Evolutionary conservation across 2,113 vertebrate genomes (phyloP).

Genomic region (Peromyscus leucopus): DNA sequence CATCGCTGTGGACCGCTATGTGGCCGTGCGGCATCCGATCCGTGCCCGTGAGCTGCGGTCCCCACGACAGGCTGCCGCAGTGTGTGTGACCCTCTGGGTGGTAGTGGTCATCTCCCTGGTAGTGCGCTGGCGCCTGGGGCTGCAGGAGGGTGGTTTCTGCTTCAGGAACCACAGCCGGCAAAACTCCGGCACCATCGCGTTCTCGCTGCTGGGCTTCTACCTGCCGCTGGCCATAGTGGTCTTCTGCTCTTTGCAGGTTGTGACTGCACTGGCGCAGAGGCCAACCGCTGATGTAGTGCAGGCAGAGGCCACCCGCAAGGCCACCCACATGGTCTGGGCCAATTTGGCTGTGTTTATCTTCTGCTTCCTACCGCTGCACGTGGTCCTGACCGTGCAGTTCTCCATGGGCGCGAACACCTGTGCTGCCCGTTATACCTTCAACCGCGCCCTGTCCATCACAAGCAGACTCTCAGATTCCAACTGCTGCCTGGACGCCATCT

Average conservation of each 20-base stretch:
- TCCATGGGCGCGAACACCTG: background rate
- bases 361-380: constrained; percentile 87
- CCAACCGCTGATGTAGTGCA: background rate
- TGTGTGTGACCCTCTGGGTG: constrained; percentile 85
- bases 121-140: constrained; percentile 8
- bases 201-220: constrained; percentile 76
- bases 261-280: constrained; percentile 81
- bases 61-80: constrained; percentile 75
- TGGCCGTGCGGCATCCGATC: constrained; percentile 89
- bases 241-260: constrained; percentile 87
- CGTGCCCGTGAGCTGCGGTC: constrained; percentile 84
- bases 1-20: constrained; percentile 88
- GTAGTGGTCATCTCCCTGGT: background rate
- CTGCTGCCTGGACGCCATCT: constrained; percentile 89
- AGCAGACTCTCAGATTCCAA: constrained; percentile 84
- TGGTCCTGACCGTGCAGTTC: constrained; percentile 53
- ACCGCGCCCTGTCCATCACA: background rate
- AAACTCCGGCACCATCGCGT: fast-evolving
- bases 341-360: constrained; percentile 86
- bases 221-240: constrained; percentile 82
- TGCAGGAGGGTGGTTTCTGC: constrained; percentile 48
- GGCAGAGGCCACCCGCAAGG: constrained; percentile 75
- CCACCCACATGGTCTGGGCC: constrained; percentile 84
- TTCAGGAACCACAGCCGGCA: fast-evolving
- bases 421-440: fast-evolving